Evolutionary conservation across 2,113 vertebrate species (phyloP).

Genomic region (Theristicus caerulescens): DNA sequence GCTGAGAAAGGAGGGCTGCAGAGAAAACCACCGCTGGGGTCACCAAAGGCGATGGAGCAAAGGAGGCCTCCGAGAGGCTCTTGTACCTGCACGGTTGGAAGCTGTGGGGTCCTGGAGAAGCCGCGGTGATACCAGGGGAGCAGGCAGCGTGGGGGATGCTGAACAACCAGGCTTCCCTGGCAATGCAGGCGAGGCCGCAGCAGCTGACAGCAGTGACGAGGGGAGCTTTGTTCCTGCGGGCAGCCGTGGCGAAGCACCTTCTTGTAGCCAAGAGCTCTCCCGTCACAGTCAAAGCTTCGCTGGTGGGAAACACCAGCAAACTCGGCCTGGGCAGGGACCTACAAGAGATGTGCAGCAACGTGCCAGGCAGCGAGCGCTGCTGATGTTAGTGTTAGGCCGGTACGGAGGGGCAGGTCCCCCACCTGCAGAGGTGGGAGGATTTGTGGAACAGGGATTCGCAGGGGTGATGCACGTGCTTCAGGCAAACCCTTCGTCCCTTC

Average conservation of each 20-base stretch:
- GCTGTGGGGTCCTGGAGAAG: neutral
- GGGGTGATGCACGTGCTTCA: neutral
- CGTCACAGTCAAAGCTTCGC: neutral
- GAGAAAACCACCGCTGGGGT: neutral
- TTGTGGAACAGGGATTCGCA: neutral
- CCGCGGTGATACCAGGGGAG: neutral
- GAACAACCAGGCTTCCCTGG: neutral
- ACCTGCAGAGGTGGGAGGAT: neutral
- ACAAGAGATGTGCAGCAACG: neutral
- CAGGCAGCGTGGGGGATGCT: neutral
- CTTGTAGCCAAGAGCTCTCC: neutral
- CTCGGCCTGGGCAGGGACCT: rapidly evolving
- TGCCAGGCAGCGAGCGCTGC: neutral
- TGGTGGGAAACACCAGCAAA: neutral
- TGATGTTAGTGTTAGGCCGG: neutral
- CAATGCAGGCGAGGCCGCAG: rapidly evolving
- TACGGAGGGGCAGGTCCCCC: neutral
- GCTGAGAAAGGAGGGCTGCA: neutral
- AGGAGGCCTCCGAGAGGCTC: neutral
- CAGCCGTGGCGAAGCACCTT: neutral
- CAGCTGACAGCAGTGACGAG: neutral
- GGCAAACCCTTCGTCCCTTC: neutral
- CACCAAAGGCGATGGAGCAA: neutral
- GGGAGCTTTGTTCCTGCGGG: neutral
- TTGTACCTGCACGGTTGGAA: neutral